These are phyloP conservation scores for Drosophila nannoptera DNA, from an alignment of 1,140 invertebrate species.

Conservation along the genomic window DNA sequence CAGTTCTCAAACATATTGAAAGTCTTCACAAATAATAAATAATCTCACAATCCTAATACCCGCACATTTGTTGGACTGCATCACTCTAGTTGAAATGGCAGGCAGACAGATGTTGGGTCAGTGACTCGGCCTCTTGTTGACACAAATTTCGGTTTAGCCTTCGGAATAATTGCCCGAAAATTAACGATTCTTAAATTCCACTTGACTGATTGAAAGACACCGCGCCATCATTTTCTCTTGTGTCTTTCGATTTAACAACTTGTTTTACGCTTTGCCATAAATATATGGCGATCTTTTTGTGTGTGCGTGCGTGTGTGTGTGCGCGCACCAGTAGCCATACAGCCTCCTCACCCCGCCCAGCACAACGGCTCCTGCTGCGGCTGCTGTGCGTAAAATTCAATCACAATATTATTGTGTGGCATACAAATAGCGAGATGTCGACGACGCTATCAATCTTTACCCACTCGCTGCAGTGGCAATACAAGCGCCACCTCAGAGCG, in stretches of 20 bases:
- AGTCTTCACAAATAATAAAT: neutral
- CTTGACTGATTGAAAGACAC: constrained; percentile 14
- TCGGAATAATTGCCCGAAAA: constrained; percentile 3
- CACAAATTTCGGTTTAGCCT: constrained; percentile 3
- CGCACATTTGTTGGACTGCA: constrained; percentile 1
- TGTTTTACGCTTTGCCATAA: constrained; percentile 65
- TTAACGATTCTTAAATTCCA: constrained; percentile 10
- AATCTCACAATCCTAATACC: neutral
- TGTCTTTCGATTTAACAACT: constrained; percentile 52
- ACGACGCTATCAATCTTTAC: constrained; percentile 58
- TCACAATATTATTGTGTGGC: constrained; percentile 73
- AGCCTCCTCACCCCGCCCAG: neutral
- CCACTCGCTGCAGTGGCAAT: constrained; percentile 38
- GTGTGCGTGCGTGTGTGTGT: neutral
- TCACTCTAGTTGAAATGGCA: neutral
- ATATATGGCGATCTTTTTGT: constrained; percentile 67
- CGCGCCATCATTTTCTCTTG: neutral
- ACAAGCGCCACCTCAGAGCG: constrained; percentile 23
- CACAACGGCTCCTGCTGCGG: neutral
- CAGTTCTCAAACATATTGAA: too few relatives aligned
- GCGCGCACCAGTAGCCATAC: too few relatives aligned
- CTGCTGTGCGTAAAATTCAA: constrained; percentile 54
- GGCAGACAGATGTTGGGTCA: constrained; percentile 10
- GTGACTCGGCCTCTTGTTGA: constrained; percentile 18
- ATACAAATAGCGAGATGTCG: constrained; percentile 65